These are phyloP conservation scores for Camptogramma bilineatum DNA, from an alignment of 2,888 invertebrate genomes.

Conservation along the genomic window DNA sequence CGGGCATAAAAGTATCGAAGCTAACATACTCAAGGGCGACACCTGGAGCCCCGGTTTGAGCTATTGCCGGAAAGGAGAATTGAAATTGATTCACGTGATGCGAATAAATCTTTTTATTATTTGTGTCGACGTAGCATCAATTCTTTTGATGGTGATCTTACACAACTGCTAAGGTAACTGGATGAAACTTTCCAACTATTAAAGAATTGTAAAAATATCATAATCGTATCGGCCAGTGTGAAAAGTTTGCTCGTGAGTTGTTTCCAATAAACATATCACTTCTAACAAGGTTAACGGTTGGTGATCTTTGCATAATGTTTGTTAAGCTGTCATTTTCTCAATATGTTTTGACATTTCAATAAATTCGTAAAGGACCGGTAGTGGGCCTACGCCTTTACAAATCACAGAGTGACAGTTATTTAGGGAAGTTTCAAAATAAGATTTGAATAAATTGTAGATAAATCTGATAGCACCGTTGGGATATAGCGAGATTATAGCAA, in stretches of 20 bases:
- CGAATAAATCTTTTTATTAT: too few relatives aligned
- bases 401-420: constrained; percentile 22
- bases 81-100: too few relatives aligned
- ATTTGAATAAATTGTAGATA: not conserved
- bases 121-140: too few relatives aligned
- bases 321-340: constrained; percentile 28
- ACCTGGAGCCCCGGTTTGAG: too few relatives aligned
- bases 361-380: constrained; percentile 35
- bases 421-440: constrained; percentile 11
- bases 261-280: constrained; percentile 37
- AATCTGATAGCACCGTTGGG: not conserved
- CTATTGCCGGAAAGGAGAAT: too few relatives aligned
- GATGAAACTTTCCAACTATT: not conserved
- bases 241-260: constrained; percentile 27
- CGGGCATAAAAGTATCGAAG: too few relatives aligned
- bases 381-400: constrained; percentile 22
- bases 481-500: not conserved
- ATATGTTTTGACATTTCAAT: constrained; percentile 32
- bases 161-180: not conserved
- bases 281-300: constrained; percentile 37
- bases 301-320: constrained; percentile 33
- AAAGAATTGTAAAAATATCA: not conserved
- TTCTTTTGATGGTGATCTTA: too few relatives aligned
- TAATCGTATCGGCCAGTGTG: constrained; percentile 2
- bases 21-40: too few relatives aligned